Base-by-base conservation (phyloP, 1,140 invertebrate genomes). In the Formica exsecta region DNA sequence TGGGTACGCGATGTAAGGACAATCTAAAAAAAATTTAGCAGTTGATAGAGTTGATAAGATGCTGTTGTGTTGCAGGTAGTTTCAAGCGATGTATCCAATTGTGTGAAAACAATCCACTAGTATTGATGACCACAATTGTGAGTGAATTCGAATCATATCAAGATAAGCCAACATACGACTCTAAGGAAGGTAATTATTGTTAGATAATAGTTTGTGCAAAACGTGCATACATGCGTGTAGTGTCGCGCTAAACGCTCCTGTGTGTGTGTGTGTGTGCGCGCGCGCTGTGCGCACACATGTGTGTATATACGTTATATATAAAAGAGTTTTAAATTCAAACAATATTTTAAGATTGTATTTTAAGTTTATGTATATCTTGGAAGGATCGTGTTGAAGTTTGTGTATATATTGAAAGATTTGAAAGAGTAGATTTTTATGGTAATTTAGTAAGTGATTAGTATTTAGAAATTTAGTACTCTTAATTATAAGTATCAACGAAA, bases 101-200 rank as follows among this genome's bases (percentile, higher is more conserved):
- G 8, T 59, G 54, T 38, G 0, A 75, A 19, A 2, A 13, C 2
- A 5, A 75, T 59, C n/a, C 32, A 0, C 0, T 11, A 1, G 5
- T 29, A 8, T 61, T 75, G 36, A 1, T 38, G 6, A 0, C 3
- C 11, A 29, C 3, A 54, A 16, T 71, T n/a, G 5, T 22, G 0
- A 0, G 7, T 44, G 4, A 25, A 2, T 68, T 68, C 13, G 9
- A 4, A 41, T 25, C 38, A 7, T 68, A 44, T 68, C 0, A 32
- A 0, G 25, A 51, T 3, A 6, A 9, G 6, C 0, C 1, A 51
- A 9, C 0, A 32, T 71, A n/a, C 3, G 4, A 2, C 0, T 1
- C 4, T 9, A 0, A 32, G 19, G 0, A 0, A 51, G 44, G 68
- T 71, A 71, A 11, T 29, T 71, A 32, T 71, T 11, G 5, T 9